phyloP scores from a whole-genome alignment of 2,797 vertebrate species.

The Melanotaenia maccullochi region DNA sequence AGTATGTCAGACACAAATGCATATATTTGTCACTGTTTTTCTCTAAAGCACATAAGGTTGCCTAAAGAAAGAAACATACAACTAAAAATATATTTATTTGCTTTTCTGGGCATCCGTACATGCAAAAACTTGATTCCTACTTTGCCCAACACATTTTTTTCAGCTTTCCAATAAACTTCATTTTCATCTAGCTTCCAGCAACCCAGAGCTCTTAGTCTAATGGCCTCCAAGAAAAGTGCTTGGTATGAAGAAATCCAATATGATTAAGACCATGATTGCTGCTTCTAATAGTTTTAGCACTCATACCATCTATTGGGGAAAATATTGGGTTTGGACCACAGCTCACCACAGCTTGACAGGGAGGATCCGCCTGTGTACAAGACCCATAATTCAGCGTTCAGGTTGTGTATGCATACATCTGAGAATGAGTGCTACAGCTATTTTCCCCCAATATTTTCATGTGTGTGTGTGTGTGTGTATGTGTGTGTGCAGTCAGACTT shows the following conservation, averaged over 20 bases:
- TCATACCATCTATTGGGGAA: constrained; percentile 72
- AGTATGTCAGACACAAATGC: background rate
- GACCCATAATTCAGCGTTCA: constrained; percentile 42
- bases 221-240: constrained; percentile 65
- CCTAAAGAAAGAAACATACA: background rate
- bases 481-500: constrained; percentile 43
- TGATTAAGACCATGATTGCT: constrained; percentile 73
- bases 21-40: background rate
- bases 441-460: too few relatives aligned
- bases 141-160: background rate
- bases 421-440: background rate
- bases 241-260: constrained; percentile 73
- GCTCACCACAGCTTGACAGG: constrained; percentile 56
- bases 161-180: constrained; percentile 18
- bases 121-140: background rate
- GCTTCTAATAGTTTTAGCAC: constrained; percentile 79
- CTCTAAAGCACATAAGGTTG: background rate
- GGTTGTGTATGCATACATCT: constrained; percentile 33
- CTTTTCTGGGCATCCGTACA: background rate
- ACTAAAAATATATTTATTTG: background rate
- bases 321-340: constrained; percentile 74
- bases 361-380: constrained; percentile 48
- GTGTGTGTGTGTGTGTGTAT: background rate
- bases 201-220: constrained; percentile 35
- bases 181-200: constrained; percentile 38